These are phyloP conservation scores for Falco punctatus DNA, from an alignment of 2,113 vertebrate species.

Conservation along the genomic window DNA sequence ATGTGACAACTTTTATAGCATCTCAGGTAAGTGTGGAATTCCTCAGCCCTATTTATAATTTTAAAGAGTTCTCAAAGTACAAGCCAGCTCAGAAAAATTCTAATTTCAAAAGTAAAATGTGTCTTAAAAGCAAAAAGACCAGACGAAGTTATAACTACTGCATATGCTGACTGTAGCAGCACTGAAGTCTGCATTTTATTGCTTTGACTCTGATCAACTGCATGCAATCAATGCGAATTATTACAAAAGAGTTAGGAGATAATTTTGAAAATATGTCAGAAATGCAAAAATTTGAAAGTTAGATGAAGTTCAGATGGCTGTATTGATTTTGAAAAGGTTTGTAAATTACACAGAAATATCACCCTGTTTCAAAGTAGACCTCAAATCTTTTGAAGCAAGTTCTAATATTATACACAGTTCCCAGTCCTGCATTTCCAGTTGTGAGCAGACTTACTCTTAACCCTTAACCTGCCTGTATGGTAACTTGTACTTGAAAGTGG, in stretches of 20 bases:
- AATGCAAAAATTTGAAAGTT: slow-evolving; percentile 71
- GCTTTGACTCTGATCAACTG: slow-evolving; percentile 69
- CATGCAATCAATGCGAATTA: slow-evolving; percentile 74
- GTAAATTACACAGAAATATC: slow-evolving; percentile 61
- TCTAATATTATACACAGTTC: slow-evolving; percentile 5
- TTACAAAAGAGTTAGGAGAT: slow-evolving; percentile 59
- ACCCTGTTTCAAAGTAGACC: slow-evolving; percentile 36
- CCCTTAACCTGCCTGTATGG: not conserved
- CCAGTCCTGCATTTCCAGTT: not conserved
- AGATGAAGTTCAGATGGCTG: slow-evolving; percentile 49
- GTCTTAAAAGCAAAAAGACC: slow-evolving; percentile 36
- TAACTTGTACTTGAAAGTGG: not conserved
- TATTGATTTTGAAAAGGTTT: slow-evolving; percentile 72
- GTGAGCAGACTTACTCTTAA: not conserved
- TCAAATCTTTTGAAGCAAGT: slow-evolving; percentile 47
- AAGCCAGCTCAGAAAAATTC: slow-evolving; percentile 20
- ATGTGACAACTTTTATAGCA: slow-evolving; percentile 13
- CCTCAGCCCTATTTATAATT: not conserved
- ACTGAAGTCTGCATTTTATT: slow-evolving; percentile 54
- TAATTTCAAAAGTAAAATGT: slow-evolving; percentile 15
- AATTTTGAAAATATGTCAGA: slow-evolving; percentile 73
- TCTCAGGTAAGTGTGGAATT: slow-evolving; percentile 22
- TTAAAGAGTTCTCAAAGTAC: slow-evolving; percentile 27
- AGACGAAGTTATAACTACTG: slow-evolving; percentile 54
- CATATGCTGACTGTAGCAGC: slow-evolving; percentile 72